These are phyloP conservation scores for Cettia cetti DNA, from an alignment of 2,113 vertebrate genomes.

Conservation along the genomic window DNA sequence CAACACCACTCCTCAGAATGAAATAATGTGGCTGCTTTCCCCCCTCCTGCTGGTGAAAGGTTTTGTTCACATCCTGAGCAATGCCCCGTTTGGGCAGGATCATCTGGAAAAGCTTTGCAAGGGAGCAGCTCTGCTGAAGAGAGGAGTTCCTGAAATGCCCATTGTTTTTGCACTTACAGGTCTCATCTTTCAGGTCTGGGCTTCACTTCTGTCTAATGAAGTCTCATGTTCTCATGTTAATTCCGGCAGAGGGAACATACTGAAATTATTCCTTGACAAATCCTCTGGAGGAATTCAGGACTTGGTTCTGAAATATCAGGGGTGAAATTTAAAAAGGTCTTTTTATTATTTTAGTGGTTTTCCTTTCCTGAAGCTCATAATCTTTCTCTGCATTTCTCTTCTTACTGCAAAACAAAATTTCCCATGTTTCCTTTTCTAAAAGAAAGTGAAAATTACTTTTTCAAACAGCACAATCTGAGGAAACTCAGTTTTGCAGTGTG, in stretches of 20 bases:
- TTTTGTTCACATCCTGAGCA: not conserved
- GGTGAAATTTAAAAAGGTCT: not conserved
- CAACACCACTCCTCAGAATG: slow-evolving; percentile 33
- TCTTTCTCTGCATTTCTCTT: not conserved
- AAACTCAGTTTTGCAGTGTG: not conserved
- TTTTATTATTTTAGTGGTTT: not conserved
- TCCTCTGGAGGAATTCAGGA: not conserved
- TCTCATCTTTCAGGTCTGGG: not conserved
- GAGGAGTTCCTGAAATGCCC: not conserved
- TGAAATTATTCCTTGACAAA: not conserved
- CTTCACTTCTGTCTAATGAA: slow-evolving; percentile 1
- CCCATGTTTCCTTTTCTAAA: not conserved
- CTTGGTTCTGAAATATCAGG: not conserved
- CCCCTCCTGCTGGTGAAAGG: not conserved
- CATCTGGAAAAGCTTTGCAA: slow-evolving; percentile 11
- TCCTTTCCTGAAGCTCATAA: not conserved
- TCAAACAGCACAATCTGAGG: not conserved
- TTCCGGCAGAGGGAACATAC: not conserved
- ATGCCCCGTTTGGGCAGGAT: not conserved
- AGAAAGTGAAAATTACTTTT: not conserved
- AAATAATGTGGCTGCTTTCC: not conserved
- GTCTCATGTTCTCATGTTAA: not conserved
- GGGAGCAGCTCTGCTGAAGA: not conserved
- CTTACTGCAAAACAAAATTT: not conserved
- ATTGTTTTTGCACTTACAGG: not conserved